A percentile compares a stretch with the other conserved stretches of the same genome.
Conservation (phyloP, 2,888 invertebrate species). For the Eubasilissa splendida region DNA sequence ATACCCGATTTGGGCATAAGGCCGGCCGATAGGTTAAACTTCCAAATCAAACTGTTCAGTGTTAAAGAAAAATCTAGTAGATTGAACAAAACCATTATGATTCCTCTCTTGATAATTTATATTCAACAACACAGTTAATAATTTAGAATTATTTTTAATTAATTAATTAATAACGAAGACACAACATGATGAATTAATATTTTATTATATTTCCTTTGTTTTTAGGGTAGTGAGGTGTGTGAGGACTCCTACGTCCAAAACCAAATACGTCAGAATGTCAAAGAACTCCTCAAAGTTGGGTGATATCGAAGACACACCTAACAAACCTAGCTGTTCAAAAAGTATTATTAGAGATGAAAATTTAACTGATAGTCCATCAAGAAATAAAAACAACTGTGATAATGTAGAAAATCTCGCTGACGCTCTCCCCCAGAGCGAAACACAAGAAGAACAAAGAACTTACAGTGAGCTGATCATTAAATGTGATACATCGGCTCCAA, state of each 20-base stretch:
- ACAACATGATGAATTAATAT: background rate
- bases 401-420: constrained; percentile 54
- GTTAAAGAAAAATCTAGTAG: too few relatives aligned
- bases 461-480: background rate
- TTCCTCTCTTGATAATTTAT: background rate
- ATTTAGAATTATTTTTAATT: background rate
- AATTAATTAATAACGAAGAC: background rate
- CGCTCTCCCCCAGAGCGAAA: constrained; percentile 29
- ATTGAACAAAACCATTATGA: too few relatives aligned
- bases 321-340: constrained; percentile 68
- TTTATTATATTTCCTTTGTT: constrained; percentile 17
- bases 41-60: too few relatives aligned
- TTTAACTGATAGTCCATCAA: constrained; percentile 63
- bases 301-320: constrained; percentile 60
- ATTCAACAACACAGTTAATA: background rate
- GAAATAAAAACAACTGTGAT: constrained; percentile 43
- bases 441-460: constrained; percentile 26
- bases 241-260: constrained; percentile 54
- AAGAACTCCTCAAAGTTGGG: constrained; percentile 62
- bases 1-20: too few relatives aligned
- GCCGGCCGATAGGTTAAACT: too few relatives aligned
- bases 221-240: constrained; percentile 46
- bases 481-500: background rate
- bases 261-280: constrained; percentile 54
- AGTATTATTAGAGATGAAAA: constrained; percentile 66